Evolutionary conservation across 2,888 invertebrate genomes (phyloP).

Genomic region (Trachelus troglodyta): DNA sequence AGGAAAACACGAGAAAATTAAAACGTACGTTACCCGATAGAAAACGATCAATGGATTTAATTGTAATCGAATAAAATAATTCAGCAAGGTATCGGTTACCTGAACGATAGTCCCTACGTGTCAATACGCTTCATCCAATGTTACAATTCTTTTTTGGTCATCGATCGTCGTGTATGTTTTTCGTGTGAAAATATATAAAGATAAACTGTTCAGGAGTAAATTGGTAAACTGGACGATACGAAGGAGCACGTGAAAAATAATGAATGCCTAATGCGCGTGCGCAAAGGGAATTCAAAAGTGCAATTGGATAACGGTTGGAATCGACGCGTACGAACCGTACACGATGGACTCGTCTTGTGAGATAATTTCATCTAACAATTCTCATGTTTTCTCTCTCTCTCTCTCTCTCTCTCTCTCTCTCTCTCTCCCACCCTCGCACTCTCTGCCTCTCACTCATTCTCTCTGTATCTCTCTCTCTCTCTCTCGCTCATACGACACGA

Average conservation of each 20-base stretch:
- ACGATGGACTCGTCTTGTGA: background rate
- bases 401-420: background rate
- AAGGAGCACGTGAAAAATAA: background rate
- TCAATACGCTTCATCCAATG: too few species aligned
- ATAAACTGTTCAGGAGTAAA: background rate
- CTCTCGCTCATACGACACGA: background rate
- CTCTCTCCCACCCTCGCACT: background rate
- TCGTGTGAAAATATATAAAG: background rate
- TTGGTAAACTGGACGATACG: background rate
- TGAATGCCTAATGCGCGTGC: background rate
- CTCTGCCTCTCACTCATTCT: background rate
- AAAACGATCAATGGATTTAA: background rate
- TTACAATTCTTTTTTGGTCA: too few species aligned
- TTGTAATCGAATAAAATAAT: background rate
- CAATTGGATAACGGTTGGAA: background rate
- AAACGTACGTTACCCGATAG: background rate
- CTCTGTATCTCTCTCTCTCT: constrained; percentile 1
- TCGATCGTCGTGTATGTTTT: background rate
- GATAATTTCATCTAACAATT: background rate
- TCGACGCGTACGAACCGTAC: background rate
- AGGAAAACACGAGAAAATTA: background rate
- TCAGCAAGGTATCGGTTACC: background rate
- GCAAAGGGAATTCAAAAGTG: background rate
- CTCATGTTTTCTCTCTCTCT: constrained; percentile 11
- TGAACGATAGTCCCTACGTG: background rate